Conservation (phyloP, 2,888 invertebrate species). For the Pantelozetes paolii region DNA sequence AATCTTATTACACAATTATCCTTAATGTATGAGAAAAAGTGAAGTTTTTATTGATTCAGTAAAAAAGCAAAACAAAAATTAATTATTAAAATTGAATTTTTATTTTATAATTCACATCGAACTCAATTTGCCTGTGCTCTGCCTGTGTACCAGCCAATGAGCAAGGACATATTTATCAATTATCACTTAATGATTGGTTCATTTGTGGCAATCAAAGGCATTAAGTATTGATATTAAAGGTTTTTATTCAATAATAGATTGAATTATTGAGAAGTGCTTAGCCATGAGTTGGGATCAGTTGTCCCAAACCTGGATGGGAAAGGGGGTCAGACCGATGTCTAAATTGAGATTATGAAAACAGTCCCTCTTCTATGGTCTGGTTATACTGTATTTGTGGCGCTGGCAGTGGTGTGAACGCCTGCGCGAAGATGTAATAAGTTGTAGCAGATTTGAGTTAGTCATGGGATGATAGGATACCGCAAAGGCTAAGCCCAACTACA, state of each 20-base stretch:
- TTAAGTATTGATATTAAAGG: too few relatives aligned
- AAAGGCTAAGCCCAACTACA: slow-evolving; percentile 30
- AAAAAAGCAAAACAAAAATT: too few relatives aligned
- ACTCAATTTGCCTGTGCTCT: too few relatives aligned
- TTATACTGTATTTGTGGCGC: background rate
- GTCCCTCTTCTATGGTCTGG: slow-evolving; percentile 31
- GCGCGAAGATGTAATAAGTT: slow-evolving; percentile 33
- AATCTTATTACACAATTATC: too few relatives aligned
- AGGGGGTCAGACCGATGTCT: slow-evolving; percentile 21
- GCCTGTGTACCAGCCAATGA: too few relatives aligned
- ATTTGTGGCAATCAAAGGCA: too few relatives aligned
- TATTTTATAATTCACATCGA: too few relatives aligned
- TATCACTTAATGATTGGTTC: too few relatives aligned
- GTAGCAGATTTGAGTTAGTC: slow-evolving; percentile 28
- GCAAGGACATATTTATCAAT: too few relatives aligned
- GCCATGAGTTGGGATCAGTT: background rate
- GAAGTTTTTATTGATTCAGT: too few relatives aligned
- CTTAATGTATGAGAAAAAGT: too few relatives aligned
- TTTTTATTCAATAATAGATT: background rate
- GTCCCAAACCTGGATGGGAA: slow-evolving; percentile 27
- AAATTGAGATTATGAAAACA: slow-evolving; percentile 21
- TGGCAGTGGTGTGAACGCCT: slow-evolving; percentile 1
- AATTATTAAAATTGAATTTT: too few relatives aligned
- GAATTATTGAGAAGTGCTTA: background rate
- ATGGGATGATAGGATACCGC: slow-evolving; percentile 35